Evolutionary conservation across 2,797 vertebrate species (phyloP), one percentile per base, ranked within the genome.

Genomic region (Cirrhinus molitorella): DNA sequence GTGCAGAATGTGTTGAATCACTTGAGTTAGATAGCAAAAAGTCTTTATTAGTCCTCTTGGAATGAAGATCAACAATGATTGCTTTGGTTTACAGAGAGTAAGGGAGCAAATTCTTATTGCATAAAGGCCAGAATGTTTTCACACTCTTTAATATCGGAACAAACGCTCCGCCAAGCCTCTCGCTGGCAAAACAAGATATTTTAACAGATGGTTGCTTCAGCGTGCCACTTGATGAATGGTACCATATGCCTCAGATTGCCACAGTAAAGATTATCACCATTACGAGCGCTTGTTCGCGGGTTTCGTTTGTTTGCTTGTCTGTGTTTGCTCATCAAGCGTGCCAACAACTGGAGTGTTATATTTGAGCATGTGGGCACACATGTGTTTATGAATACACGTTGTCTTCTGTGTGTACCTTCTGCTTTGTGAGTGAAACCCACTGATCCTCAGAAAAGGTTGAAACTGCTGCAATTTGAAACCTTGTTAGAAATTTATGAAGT

Each of bases 401-500:
- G 49, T 51, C 40, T 47, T 88, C 47, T 28, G 40, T 43, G 47
- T 23, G 51, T 76, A 82, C 78, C 65, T 79, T 84, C 73, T 83
- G 87, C 89, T 91, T 89, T 88, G 81, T 37, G 71, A 90, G 87
- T 86, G 79, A 89, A 89, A 92, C 91, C 92, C 92, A 92, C 91
- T 92, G 90, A 93, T 95, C 94, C 94, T 90, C 91, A 95, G 94
- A 95, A 95, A 93, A 94, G 94, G 88, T 91, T 95, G 95, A 96
- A 96, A 96, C 88, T 63, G 94, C 94, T 94, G 95, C 95, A 95
- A 97, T 98, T 96, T 96, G 96, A 98, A 97, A 98, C 96, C 97
- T 98, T 97, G 96, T 99, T 98, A 98, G 96, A 96, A 98, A 98
- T 99, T 97, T 98, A 98, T 98, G 97, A 98, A 98, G 97, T 97